phyloP scores from a whole-genome alignment of 2,797 vertebrate species.

The Sebastes nivosus region DNA sequence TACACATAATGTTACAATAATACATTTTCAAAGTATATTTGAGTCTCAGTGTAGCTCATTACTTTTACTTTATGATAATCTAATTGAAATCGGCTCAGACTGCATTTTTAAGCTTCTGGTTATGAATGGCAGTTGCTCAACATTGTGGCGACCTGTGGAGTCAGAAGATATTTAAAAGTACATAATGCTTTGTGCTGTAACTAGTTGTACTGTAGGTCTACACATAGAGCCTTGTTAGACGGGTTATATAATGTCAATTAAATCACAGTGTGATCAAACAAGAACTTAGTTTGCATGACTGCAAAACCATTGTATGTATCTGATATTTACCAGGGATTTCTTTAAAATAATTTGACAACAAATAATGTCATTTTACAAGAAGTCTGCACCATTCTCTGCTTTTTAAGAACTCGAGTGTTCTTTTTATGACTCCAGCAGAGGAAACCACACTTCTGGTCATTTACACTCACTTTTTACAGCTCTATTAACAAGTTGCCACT shows the following conservation, averaged over 20 bases:
- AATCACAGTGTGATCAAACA: not conserved
- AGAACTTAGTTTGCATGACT: too few relatives aligned
- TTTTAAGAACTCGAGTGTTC: not conserved
- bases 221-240: not conserved
- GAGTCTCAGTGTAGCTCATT: not conserved
- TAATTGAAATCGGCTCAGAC: not conserved
- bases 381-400: not conserved
- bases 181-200: not conserved
- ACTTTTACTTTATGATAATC: not conserved
- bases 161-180: not conserved
- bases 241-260: not conserved
- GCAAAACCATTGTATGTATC: not conserved
- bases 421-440: not conserved
- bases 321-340: too few relatives aligned
- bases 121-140: not conserved
- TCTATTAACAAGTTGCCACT: not conserved
- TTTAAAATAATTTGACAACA: not conserved
- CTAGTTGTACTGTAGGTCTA: not conserved
- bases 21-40: not conserved
- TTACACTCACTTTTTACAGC: not conserved
- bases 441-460: not conserved
- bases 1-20: not conserved
- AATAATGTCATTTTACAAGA: not conserved
- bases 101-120: not conserved
- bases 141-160: not conserved